Evolutionary conservation across 2,888 invertebrate genomes (phyloP).

Genomic region (Creontiades dilutus): DNA sequence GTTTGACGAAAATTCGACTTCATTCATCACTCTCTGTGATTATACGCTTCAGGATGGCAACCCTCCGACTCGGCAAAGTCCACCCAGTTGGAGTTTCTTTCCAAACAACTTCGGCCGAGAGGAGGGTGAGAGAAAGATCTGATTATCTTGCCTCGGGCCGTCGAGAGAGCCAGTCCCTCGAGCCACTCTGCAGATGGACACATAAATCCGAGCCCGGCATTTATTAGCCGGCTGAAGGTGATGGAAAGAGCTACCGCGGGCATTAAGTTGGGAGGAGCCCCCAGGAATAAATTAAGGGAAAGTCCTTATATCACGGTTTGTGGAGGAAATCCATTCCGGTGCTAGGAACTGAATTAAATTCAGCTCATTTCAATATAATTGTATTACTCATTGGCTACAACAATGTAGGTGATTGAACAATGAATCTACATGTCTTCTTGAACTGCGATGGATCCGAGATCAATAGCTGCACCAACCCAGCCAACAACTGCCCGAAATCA

Average conservation of each 20-base stretch:
- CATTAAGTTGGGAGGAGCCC: not conserved
- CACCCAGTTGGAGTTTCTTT: not conserved
- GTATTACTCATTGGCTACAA: too few relatives aligned
- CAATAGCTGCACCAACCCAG: too few relatives aligned
- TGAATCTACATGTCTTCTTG: too few relatives aligned
- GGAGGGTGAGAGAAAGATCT: not conserved
- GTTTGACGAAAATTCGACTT: too few relatives aligned
- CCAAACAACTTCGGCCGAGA: not conserved
- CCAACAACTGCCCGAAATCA: too few relatives aligned
- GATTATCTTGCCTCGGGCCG: constrained; percentile 4
- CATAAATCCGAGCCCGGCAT: constrained; percentile 9
- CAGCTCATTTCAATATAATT: too few relatives aligned
- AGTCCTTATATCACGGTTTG: not conserved
- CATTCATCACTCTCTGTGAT: too few relatives aligned
- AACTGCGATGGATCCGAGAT: too few relatives aligned
- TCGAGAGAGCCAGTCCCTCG: not conserved
- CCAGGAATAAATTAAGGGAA: constrained; percentile 22
- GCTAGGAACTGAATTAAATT: too few relatives aligned
- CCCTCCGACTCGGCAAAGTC: not conserved
- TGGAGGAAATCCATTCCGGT: too few relatives aligned
- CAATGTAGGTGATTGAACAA: too few relatives aligned
- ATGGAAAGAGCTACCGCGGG: not conserved
- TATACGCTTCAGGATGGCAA: not conserved
- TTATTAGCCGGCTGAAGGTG: not conserved
- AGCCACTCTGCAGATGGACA: constrained; percentile 13